Evolutionary conservation across 23 tunicate species (phyloP).

Genomic region (Aplidium turbinatum): DNA sequence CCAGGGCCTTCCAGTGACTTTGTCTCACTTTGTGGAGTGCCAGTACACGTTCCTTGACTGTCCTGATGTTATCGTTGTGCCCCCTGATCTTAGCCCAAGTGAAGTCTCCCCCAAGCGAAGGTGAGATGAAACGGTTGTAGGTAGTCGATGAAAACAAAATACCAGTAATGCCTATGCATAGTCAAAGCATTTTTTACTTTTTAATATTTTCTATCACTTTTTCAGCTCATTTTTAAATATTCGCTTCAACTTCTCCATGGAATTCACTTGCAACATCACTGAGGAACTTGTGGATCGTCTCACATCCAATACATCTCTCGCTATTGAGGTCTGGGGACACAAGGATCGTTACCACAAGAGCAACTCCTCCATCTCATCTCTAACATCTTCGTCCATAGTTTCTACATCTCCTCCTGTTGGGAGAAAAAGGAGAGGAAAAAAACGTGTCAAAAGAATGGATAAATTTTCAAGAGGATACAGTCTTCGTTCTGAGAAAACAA

Average conservation of each 20-base stretch:
- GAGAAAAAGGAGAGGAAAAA: background rate
- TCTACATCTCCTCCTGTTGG: background rate
- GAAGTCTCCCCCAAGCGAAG: conserved; percentile 70
- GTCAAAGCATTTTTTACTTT: too few relatives aligned
- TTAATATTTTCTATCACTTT: too few relatives aligned
- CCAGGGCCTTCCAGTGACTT: conserved; percentile 55
- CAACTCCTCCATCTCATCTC: conserved; percentile 28
- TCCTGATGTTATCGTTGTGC: conserved; percentile 56
- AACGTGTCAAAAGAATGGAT: background rate
- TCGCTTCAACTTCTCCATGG: conserved; percentile 67
- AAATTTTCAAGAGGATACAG: conserved; percentile 34
- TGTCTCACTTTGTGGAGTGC: conserved; percentile 88
- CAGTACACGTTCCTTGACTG: conserved; percentile 73
- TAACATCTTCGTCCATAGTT: background rate
- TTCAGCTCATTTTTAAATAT: conserved; percentile 60
- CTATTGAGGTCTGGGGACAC: conserved; percentile 95
- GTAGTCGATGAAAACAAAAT: too few relatives aligned
- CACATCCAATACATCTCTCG: conserved; percentile 63
- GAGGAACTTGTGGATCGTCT: conserved; percentile 69
- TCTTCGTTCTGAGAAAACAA: conserved; percentile 56
- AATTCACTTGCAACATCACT: conserved; percentile 66
- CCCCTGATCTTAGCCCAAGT: conserved; percentile 70
- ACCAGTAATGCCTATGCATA: too few relatives aligned
- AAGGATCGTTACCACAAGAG: conserved; percentile 69
- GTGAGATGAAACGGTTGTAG: conserved; percentile 24